Base-by-base conservation (phyloP, 2,797 vertebrate species). In the Pseudochromis fuscus region DNA sequence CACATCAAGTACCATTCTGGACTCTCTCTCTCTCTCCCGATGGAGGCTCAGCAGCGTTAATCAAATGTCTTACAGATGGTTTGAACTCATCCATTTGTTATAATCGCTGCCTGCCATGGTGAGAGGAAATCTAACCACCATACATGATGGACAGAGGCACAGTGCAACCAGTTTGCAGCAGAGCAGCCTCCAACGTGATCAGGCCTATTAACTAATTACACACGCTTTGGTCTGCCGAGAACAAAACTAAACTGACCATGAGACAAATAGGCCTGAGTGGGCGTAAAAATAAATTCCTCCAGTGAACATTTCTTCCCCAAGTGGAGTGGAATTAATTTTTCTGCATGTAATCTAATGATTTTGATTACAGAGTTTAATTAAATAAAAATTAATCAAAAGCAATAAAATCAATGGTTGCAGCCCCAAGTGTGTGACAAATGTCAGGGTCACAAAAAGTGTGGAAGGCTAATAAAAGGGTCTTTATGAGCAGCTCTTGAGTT, bases 21-120 rank as follows among this genome's bases (percentile, higher is more conserved):
- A 68, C 71, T 50, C 48, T 27, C 25, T 46, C 15, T 60, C 65
- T 55, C 60, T 57, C 64, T 42, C 53, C 60, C 19, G 57, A 83
- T 74, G 65, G 66, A 77, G 76, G 79, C 80, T 86, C 61, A 28
- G 83, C 79, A 52, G 83, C 67, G 83, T 90, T 94, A 94, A 94
- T 93, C 91, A 93, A 93, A 94, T 94, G 89, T 93, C 90, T 94
- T 91, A 93, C 94, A 92, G 90, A 92, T 76, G 90, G 90, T 94
- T 94, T 91, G 93, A 94, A 93, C 84, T 90, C 91, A 93, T 90
- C 91, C 94, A 91, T 92, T 94, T 94, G 93, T 90, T 92, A 92
- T 92, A 94, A 95, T 93, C 73, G 72, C 83, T 82, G 87, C 90
- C 79, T 70, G 63, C 75, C 46, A 18, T 78, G 70, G 77, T 79